Base-by-base conservation (phyloP, 1,140 invertebrate species). In the Nymphalis io region DNA sequence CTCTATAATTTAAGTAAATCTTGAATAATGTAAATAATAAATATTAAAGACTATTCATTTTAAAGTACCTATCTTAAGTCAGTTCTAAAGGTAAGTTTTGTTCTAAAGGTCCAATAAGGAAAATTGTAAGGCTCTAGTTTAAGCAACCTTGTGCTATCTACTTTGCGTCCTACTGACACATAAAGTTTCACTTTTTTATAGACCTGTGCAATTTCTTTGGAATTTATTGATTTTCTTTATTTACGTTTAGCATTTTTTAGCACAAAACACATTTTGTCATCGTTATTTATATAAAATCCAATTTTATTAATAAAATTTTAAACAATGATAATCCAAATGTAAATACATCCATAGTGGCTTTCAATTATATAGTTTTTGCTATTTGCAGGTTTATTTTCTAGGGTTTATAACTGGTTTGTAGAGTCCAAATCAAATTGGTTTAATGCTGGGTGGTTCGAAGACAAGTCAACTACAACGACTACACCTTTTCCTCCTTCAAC, bases 331-430 rank as follows among this genome's bases (percentile, higher is more conserved):
- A 33, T 33, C 5, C 5, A 27, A 27, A 2, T 27, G 5, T 2
- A 27, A 33, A 33, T 33, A 33, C 10, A 33, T 33, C 23, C 5
- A 3, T 27, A 27, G 10, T 33, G 8, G 1, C 0, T 33, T 6
- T 2, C 4, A 33, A 33, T 33, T 8, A 33, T 33, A 3, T 33
- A 33, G 5, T 33, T 8, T 8, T 33, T 33, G 27, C 3, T n/a
- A 53, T 61, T 55, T 60, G 53, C 75, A 88, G 87, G 87, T 16
- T 59, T 91, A 42, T 77, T 91, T 33, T 78, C 83, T 21, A 82
- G 59, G 66, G 70, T 91, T 57, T 89, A 84, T 60, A 75, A 82
- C 38, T 90, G 88, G 86, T 74, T 90, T 46, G 73, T 76, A 74
- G 67, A 73, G 48, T 79, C 83, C 11, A 82, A 82, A 61, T 70